Base-by-base conservation (phyloP, 2,888 invertebrate species). In the Drosophila mulleri region DNA sequence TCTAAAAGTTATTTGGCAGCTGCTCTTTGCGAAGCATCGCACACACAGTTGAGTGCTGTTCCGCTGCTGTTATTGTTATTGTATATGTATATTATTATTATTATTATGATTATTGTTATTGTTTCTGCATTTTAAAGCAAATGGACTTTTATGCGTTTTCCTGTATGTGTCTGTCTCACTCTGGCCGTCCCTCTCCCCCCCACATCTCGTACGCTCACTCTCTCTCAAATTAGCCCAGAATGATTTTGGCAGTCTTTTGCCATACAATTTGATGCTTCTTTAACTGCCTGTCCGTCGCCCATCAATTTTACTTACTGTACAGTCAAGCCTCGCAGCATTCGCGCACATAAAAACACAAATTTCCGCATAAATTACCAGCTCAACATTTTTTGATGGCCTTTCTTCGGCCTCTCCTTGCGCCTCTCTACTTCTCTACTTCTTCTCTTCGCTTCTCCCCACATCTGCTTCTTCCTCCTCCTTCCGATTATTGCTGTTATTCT, bases 71-170 rank as follows among this genome's bases (percentile, higher is more conserved):
- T 81, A 88, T 81, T 80, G 88, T 83, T 81, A 86, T 86, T 83
- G 72, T 84, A 75, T 75, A 77, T 66, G 2, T 23, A 2, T 64
- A 39, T 67, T 66, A 66, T 72, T 83, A 72, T 86, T 83, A 72
- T 86, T 80, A 73, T 76, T 68, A 85, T 82, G 77, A 82, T 84
- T 84, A 79, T 76, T 83, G 86, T 88, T 88, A 83, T 88, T 80
- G 88, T 83, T 86, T 88, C 75, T 83, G 86, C 83, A 88, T 83
- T 88, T 88, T 86, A 83, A 88, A 84, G 73, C 80, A 79, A 84
- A 84, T 84, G 80, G 71, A 60, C 69, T 67, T 78, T 81, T 67
- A 77, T 77, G 76, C 62, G 62, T 63, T 76, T 76, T 37, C 54
- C 54, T 37, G 61, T 54, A 50, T 41, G 60, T 39, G 42, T 26